A percentile compares a stretch with the other conserved stretches of the same genome.
Evolutionary conservation across 92 coral and sea anemone species (phyloP).

Genomic region (Epizoanthus rinbou): DNA sequence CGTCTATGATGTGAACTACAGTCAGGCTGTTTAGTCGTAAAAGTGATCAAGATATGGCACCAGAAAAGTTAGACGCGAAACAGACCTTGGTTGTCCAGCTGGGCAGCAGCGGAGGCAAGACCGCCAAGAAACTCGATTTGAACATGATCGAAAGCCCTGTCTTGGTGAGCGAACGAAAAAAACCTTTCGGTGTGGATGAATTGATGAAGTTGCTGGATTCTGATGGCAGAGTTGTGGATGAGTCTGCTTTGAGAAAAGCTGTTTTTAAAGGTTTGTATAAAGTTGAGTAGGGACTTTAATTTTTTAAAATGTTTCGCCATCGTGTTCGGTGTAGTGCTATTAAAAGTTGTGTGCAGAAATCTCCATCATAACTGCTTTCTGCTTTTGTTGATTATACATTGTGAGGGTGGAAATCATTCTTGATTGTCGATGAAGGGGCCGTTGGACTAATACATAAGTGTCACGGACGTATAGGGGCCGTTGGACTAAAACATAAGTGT

Average conservation of each 20-base stretch:
- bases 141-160: slow-evolving; percentile 65
- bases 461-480: no score
- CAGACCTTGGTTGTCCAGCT: neutral
- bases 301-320: neutral
- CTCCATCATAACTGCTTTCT: no score
- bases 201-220: slow-evolving; percentile 82
- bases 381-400: no score
- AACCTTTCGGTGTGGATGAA: slow-evolving; percentile 60
- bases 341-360: no score
- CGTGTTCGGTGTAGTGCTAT: no score
- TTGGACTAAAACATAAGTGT: no score
- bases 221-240: slow-evolving; percentile 93
- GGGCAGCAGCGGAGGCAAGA: neutral
- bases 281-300: neutral
- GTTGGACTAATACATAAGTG: no score
- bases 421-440: no score
- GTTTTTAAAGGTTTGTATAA: slow-evolving; percentile 83
- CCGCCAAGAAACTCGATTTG: slow-evolving; percentile 2
- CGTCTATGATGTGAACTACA: neutral
- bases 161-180: slow-evolving; percentile 79
- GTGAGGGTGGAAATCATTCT: no score
- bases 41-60: slow-evolving; percentile 14
- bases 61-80: slow-evolving; percentile 23
- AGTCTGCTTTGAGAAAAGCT: slow-evolving; percentile 80
- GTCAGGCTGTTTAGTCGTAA: no score